Evolutionary conservation across 2,113 vertebrate genomes (phyloP).

Genomic region (Epinephelus lanceolatus): DNA sequence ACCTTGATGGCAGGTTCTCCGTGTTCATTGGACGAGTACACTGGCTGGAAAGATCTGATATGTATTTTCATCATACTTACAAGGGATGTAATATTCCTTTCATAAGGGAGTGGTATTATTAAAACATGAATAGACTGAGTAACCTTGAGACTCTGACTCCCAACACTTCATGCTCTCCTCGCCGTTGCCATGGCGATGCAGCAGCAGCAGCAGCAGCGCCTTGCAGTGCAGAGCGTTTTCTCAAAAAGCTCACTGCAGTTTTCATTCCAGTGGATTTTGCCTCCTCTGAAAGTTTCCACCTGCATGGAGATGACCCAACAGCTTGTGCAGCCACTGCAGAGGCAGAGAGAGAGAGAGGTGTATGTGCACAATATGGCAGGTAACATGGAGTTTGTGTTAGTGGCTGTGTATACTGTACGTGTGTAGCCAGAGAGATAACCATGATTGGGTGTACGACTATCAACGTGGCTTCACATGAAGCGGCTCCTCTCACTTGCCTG

Average conservation of each 20-base stretch:
- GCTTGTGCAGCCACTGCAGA: constrained; percentile 26
- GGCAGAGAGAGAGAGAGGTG: neutral
- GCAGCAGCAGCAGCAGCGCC: constrained; percentile 69
- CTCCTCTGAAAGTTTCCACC: constrained; percentile 63
- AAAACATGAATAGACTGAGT: constrained; percentile 81
- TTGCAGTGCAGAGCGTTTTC: constrained; percentile 57
- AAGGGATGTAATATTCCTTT: constrained; percentile 71
- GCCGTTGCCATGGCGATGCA: constrained; percentile 78
- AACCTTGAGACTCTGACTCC: constrained; percentile 78
- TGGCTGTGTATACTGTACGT: neutral
- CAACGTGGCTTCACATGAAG: constrained; percentile 36
- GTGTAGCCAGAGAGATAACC: constrained; percentile 51
- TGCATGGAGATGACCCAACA: constrained; percentile 53
- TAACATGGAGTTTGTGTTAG: neutral
- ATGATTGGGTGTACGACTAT: constrained; percentile 37
- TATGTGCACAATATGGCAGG: constrained; percentile 9
- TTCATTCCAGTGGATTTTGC: constrained; percentile 63
- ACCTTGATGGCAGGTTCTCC: constrained; percentile 50
- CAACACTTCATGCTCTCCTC: constrained; percentile 61
- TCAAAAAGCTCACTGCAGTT: constrained; percentile 58
- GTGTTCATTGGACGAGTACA: constrained; percentile 42
- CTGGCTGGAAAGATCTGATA: constrained; percentile 59
- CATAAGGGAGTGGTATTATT: constrained; percentile 73
- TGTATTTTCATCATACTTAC: constrained; percentile 74
- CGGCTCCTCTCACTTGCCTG: constrained; percentile 32